Evolutionary conservation across 2,113 vertebrate species (phyloP), one percentile per base, ranked within the genome.

Genomic region (Chloropsis hardwickii): DNA sequence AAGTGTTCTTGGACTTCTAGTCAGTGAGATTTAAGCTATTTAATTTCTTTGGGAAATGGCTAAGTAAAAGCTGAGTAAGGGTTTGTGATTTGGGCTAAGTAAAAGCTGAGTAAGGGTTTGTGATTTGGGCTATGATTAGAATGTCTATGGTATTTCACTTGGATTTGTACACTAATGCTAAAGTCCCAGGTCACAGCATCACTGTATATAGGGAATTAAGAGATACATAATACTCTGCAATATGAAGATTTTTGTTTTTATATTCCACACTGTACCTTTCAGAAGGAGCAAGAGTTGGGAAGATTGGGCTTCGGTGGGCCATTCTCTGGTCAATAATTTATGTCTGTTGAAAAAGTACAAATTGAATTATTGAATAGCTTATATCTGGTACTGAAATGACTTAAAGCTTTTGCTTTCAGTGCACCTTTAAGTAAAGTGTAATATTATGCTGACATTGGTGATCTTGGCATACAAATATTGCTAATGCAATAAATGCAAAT

Each of bases 271-370:
- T 96, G 92, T 98, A 98, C 98, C 98, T 98, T 98, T 98, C 98
- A 78, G 97, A 93, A 77, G 95, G 97, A 94, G 97, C 97, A 93
- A 98, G 97, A 86, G 97, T 98, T 94, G 98, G 98, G 97, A 98
- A 97, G 94, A 95, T 93, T 29, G 94, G 93, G 90, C 94, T 98
- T 95, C 96, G 93, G 87, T 96, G 98, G 91, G 98, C 97, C 98
- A 98, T 98, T 95, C 97, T 98, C 97, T 95, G 95, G 95, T 97
- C 97, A 97, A 87, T 97, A 97, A 95, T 92, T 96, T 97, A 97
- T 78, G 89, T 97, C 98, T 98, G 98, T 98, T 95, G 93, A 94
- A 94, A 96, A 96, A 98, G 93, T 80, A 97, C 86, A 94, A 69
- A 94, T 58, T 94, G 82, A 84, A 92, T 97, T 96, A 97, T 88